These are phyloP conservation scores for Xiphophorus maculatus DNA, from an alignment of 2,113 vertebrate species.

Conservation along the genomic window DNA sequence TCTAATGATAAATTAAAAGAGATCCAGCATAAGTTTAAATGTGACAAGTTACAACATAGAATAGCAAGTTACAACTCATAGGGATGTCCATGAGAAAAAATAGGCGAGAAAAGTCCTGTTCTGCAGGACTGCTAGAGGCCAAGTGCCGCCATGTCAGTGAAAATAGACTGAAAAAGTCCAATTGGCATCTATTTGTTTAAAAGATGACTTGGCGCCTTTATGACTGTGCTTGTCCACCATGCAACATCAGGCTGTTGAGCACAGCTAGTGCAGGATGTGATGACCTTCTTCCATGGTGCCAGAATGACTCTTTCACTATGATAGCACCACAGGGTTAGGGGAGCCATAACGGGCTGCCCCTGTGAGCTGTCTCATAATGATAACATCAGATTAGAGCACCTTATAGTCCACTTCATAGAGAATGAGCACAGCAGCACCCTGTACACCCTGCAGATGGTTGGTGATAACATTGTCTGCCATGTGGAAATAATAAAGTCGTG, in stretches of 20 bases:
- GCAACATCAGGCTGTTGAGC: slow-evolving; percentile 92
- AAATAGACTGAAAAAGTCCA: slow-evolving; percentile 45
- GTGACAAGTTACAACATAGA: slow-evolving; percentile 4
- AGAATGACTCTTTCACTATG: slow-evolving; percentile 67
- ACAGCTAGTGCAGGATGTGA: slow-evolving; percentile 88
- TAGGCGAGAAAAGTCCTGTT: slow-evolving; percentile 23
- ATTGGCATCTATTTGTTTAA: slow-evolving; percentile 76
- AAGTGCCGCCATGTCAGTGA: slow-evolving; percentile 47
- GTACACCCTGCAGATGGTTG: slow-evolving; percentile 65
- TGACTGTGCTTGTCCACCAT: slow-evolving; percentile 77
- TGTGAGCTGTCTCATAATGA: slow-evolving; percentile 73
- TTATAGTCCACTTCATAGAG: slow-evolving; percentile 60
- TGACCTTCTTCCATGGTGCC: slow-evolving; percentile 64
- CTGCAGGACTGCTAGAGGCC: slow-evolving; percentile 50
- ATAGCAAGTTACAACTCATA: slow-evolving; percentile 8
- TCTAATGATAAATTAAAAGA: background rate
- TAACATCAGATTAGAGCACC: slow-evolving; percentile 76
- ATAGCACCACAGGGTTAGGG: slow-evolving; percentile 69
- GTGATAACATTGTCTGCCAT: slow-evolving; percentile 69
- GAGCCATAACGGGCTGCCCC: slow-evolving; percentile 76
- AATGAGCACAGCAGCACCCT: slow-evolving; percentile 57
- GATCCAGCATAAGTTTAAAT: background rate
- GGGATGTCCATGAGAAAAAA: slow-evolving; percentile 27
- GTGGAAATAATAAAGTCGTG: slow-evolving; percentile 63
- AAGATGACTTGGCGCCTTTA: slow-evolving; percentile 67